Conservation (phyloP, 2,888 invertebrate species). For the Caradrina clavipalpis region DNA sequence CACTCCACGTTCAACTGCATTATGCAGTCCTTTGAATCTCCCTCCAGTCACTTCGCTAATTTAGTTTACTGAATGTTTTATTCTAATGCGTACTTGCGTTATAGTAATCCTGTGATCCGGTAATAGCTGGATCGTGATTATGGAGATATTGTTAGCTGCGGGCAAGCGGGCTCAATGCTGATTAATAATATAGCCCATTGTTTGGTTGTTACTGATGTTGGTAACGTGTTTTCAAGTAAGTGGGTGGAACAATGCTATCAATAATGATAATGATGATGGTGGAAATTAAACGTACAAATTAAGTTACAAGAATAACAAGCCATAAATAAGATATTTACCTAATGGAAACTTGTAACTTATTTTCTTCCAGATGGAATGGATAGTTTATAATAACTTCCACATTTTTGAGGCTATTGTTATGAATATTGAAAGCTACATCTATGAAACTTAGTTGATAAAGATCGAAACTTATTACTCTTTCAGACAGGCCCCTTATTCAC, state of each 20-base stretch:
- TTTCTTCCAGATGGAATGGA: background rate
- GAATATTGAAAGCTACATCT: background rate
- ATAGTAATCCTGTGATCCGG: slow-evolving; percentile 1
- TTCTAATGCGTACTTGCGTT: slow-evolving; percentile 9
- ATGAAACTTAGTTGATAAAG: background rate
- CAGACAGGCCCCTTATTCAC: background rate
- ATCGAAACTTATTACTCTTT: background rate
- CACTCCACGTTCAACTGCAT: slow-evolving; percentile 39
- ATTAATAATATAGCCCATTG: background rate
- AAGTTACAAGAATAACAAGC: no score
- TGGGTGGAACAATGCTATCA: no score
- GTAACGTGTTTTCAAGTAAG: background rate
- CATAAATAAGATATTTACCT: no score
- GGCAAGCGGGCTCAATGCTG: background rate
- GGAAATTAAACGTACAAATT: no score
- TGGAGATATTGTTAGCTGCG: background rate
- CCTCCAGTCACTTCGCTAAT: slow-evolving; percentile 30
- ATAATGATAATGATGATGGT: no score
- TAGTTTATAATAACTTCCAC: background rate
- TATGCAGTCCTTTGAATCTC: slow-evolving; percentile 34
- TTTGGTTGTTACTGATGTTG: background rate
- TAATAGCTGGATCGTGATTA: background rate
- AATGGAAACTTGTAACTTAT: no score
- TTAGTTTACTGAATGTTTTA: slow-evolving; percentile 14
- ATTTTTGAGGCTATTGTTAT: background rate